Base-by-base conservation (phyloP, 2,888 invertebrate species). In the Pandemis heparana region DNA sequence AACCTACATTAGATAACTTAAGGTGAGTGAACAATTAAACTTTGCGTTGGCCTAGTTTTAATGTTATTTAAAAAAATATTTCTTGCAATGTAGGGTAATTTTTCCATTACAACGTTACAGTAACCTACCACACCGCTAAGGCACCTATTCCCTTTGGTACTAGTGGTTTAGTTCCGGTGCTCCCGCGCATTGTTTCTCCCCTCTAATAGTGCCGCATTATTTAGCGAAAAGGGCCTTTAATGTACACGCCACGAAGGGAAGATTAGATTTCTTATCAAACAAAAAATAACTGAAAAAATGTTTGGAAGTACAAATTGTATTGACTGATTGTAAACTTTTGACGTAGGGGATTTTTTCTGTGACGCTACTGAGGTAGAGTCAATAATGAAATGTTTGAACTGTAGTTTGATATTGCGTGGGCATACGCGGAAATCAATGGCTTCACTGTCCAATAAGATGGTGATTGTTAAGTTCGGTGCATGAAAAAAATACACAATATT, bases 251-350 rank as follows among this genome's bases (percentile, higher is more conserved):
- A 86, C 81, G 86, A 85, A 48, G 85, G 83, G 86, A 86, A 92
- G 90, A 92, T 93, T 92, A 91, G 89, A 90, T 92, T 94, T 91
- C 93, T 91, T 92, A 93, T 92, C 92, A 82, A 83, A 83, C 83
- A 89, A 87, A 89, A 88, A 56, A 89, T 85, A 85, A 82, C 77
- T 75, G 79, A 81, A 81, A 80, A 83, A 77, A 76, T 79, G 77
- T 81, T 81, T 80, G 79, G 70, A 77, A 80, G 76, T 82, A 85
- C 83, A 82, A 84, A 83, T 83, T 81, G 81, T 82, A 82, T 81
- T 79, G 82, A 81, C 79, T 77, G 71, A 78, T 79, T 76, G 76
- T 65, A 56, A 74, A 75, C 75, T 74, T 75, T 78, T 75, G 76
- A 78, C 77, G 78, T 62, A 74, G 77, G 83, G 77, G 77, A 32